phyloP scores from a whole-genome alignment of 2,113 vertebrate genomes.

The Nerophis ophidion region DNA sequence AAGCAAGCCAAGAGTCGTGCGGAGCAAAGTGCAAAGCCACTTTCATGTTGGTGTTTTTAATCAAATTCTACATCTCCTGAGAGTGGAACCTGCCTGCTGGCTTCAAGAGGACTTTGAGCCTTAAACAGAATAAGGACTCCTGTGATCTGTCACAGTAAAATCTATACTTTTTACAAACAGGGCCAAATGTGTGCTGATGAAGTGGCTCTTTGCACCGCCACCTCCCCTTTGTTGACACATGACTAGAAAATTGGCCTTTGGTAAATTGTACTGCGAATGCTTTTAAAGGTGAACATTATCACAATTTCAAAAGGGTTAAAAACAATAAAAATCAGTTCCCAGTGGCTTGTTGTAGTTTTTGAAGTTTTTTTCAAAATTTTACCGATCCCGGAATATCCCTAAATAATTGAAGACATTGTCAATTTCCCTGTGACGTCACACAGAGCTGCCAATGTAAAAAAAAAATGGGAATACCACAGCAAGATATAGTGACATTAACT shows the following conservation, averaged over 20 bases:
- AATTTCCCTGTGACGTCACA: too few relatives aligned
- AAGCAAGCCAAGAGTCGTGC: slow-evolving; percentile 15
- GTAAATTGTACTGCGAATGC: neutral
- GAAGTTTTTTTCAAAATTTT: too few relatives aligned
- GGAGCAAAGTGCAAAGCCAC: slow-evolving; percentile 14
- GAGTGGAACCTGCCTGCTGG: slow-evolving; percentile 27
- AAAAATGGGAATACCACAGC: too few relatives aligned
- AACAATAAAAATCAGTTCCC: too few relatives aligned
- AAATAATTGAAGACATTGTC: too few relatives aligned
- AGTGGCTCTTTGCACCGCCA: slow-evolving; percentile 14
- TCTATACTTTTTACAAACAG: slow-evolving; percentile 35
- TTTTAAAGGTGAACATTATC: too few relatives aligned
- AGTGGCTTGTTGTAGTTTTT: too few relatives aligned
- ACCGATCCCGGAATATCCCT: too few relatives aligned
- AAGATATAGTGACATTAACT: too few relatives aligned
- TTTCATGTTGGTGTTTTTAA: slow-evolving; percentile 46
- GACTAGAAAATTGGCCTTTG: neutral
- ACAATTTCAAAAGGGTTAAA: too few relatives aligned
- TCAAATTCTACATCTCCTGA: slow-evolving; percentile 36
- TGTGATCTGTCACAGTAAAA: slow-evolving; percentile 41
- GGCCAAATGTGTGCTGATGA: slow-evolving; percentile 16
- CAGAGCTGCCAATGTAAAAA: too few relatives aligned
- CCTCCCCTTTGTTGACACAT: slow-evolving; percentile 18
- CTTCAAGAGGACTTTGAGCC: slow-evolving; percentile 39
- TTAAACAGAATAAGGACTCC: slow-evolving; percentile 46